Conservation (phyloP, 2,888 invertebrate species). For the Spodoptera picta region DNA sequence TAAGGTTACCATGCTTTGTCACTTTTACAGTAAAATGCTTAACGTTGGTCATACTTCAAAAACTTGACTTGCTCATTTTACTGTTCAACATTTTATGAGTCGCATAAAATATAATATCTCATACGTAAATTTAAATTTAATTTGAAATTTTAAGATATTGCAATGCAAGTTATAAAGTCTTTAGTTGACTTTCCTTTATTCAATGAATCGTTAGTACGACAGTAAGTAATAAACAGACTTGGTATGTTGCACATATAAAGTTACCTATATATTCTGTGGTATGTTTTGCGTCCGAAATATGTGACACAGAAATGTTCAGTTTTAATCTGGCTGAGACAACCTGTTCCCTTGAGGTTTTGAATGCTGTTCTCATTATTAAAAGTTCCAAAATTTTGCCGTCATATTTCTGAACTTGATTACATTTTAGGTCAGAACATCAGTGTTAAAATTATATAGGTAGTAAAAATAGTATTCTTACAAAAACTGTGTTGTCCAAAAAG, state of each 20-base stretch:
- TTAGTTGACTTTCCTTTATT: conserved; percentile 14
- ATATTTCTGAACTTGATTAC: conserved; percentile 4
- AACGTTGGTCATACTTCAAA: conserved; percentile 13
- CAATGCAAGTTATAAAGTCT: neutral
- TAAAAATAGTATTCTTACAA: no score
- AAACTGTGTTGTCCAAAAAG: no score
- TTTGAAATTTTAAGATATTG: conserved; percentile 3
- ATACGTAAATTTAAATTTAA: neutral
- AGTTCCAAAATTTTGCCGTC: conserved; percentile 11
- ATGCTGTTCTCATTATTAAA: conserved; percentile 7
- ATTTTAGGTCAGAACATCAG: conserved; percentile 6
- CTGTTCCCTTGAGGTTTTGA: conserved; percentile 11
- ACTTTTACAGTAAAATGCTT: conserved; percentile 26
- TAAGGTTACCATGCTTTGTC: conserved; percentile 33
- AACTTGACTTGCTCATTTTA: conserved; percentile 13
- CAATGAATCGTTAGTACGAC: conserved; percentile 5
- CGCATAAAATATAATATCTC: conserved; percentile 6
- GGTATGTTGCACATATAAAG: neutral
- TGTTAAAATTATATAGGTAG: conserved; percentile 23
- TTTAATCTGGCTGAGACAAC: conserved; percentile 10
- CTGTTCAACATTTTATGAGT: conserved; percentile 23
- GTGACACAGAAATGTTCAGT: conserved; percentile 8
- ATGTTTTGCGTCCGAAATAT: neutral
- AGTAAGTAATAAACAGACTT: conserved; percentile 11
- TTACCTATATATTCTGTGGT: no score